Evolutionary conservation across 1,140 invertebrate species (phyloP).

Genomic region (Oedothorax gibbosus): DNA sequence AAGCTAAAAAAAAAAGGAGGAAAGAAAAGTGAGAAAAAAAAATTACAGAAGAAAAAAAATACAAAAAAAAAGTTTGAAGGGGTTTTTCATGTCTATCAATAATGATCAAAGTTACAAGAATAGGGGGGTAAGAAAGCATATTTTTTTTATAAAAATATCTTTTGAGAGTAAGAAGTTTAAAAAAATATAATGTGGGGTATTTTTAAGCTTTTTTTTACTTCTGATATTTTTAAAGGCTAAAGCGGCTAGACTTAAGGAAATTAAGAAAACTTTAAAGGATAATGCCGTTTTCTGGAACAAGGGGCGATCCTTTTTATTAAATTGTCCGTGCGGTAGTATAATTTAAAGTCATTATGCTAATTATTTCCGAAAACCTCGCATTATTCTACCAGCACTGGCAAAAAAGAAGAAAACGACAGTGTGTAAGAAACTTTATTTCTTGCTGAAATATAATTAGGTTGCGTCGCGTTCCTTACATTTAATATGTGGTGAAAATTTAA

Average conservation of each 20-base stretch:
- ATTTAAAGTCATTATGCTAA: slow-evolving; percentile 57
- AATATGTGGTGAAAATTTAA: too few relatives aligned
- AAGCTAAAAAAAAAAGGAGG: neutral
- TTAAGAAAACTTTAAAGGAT: slow-evolving; percentile 53
- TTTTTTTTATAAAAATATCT: neutral
- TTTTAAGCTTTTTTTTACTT: neutral
- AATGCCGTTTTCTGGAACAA: slow-evolving; percentile 24
- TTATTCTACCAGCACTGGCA: slow-evolving; percentile 9
- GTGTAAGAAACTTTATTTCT: too few relatives aligned
- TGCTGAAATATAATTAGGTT: slow-evolving; percentile 8
- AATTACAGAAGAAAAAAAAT: neutral
- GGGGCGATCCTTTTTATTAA: slow-evolving; percentile 51
- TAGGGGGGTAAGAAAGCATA: slow-evolving; percentile 22
- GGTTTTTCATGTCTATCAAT: slow-evolving; percentile 51
- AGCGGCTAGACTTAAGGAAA: slow-evolving; percentile 24
- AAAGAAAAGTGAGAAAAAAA: neutral
- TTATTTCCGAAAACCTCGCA: slow-evolving; percentile 36
- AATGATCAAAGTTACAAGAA: slow-evolving; percentile 52
- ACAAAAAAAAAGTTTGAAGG: neutral
- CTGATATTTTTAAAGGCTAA: neutral
- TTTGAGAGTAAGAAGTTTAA: slow-evolving; percentile 24
- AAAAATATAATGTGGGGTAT: slow-evolving; percentile 12
- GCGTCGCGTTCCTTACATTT: too few relatives aligned
- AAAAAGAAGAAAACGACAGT: neutral
- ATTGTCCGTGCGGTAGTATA: slow-evolving; percentile 51